Base-by-base conservation (phyloP, 2,797 vertebrate genomes). In the Acanthiza pusilla region DNA sequence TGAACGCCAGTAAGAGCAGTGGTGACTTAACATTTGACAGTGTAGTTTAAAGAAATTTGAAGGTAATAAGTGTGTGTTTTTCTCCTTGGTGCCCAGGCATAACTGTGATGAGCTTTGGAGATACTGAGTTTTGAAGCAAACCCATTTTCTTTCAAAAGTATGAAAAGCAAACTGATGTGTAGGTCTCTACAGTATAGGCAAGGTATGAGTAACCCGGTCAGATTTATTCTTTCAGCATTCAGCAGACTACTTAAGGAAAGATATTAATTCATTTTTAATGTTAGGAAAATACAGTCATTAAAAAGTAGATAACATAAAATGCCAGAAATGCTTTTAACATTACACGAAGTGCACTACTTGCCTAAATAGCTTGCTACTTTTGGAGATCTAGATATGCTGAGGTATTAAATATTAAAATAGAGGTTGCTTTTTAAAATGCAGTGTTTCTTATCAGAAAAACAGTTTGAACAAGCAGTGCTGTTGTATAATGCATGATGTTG, bases 211-310 rank as follows among this genome's bases (percentile, higher is more conserved):
- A 97, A 97, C 96, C 89, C 95, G 95, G 96, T 97, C 96, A 97
- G 95, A 95, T 96, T 91, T 96, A 92, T 94, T 97, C 86, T 95
- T 97, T 97, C 92, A 85, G 45, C 96, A 93, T 97, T 97, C 96
- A 94, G 96, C 93, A 96, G 92, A 97, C 97, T 98, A 97, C 98
- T 98, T 97, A 98, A 96, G 94, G 96, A 97, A 96, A 97, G 92
- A 97, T 97, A 98, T 98, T 98, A 98, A 98, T 98, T 97, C 97
- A 98, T 98, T 98, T 98, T 98, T 98, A 98, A 98, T 98, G 98
- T 96, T 98, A 97, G 93, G 96, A 98, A 98, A 98, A 98, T 98
- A 98, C 19, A 97, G 96, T 97, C 98, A 97, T 98, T 98, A 98
- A 97, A 98, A 97, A 97, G 94, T 94, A 98, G 97, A 97, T 98